Evolutionary conservation across 2,797 vertebrate species (phyloP), one percentile per base, ranked within the genome.

Genomic region (Brotula barbata): DNA sequence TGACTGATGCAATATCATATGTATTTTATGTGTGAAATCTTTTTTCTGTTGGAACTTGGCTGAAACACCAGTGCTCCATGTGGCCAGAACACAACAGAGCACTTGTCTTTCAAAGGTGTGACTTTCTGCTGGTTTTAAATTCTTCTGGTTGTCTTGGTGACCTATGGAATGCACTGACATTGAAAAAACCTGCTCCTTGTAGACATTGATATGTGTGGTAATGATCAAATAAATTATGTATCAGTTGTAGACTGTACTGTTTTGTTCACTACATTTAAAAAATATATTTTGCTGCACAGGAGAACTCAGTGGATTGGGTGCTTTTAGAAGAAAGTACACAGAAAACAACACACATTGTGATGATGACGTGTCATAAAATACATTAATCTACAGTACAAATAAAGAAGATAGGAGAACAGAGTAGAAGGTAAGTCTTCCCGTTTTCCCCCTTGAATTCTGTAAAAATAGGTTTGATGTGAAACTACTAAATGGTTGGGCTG

Each of bases 141-240:
- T 77, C 60, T 75, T 80, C 74, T 89, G 86, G 91, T 87, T 67
- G 13, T 92, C 88, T 92, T 89, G 88, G 78, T 85, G 80, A 87
- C 69, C 89, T 90, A 87, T 94, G 90, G 93, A 92, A 92, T 94
- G 94, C 95, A 95, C 94, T 94, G 94, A 95, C 85, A 61, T 86
- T 79, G 80, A 90, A 87, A 87, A 82, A 92, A 85, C 81, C 89
- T 86, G 81, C 67, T 86, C 68, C 82, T 74, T 70, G 81, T 83
- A 81, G 74, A 79, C 75, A 74, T 78, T 82, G 72, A 85, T 21
- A 40, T 73, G 81, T 90, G 80, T 87, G 84, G 65, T 76, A 75
- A 86, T 85, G 78, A 83, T 85, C 64, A 48, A 91, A 91, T 90
- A 90, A 91, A 84, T 61, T 64, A 60, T 16, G 19, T 82, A 73